Conservation (phyloP, 2,797 vertebrate genomes). For the Microctenopoma stevenorrisi region DNA sequence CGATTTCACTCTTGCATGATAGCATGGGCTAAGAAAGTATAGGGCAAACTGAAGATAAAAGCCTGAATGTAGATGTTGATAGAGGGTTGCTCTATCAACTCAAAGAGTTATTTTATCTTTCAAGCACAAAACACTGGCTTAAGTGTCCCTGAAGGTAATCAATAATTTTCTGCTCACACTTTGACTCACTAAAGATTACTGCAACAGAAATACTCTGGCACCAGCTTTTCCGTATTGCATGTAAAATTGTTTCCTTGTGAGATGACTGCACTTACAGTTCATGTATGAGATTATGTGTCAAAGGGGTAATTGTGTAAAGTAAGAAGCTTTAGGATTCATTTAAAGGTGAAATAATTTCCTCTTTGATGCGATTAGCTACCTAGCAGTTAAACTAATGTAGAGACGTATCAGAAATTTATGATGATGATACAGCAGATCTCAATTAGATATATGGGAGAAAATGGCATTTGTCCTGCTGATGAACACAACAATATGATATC, state of each 20-base stretch:
- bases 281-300: constrained; percentile 51
- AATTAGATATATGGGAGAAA: background rate
- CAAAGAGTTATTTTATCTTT: constrained; percentile 26
- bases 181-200: constrained; percentile 30
- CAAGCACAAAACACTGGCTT: constrained; percentile 15
- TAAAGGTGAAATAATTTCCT: constrained; percentile 33
- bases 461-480: background rate
- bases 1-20: background rate
- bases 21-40: background rate
- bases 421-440: constrained; percentile 1
- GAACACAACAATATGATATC: no score
- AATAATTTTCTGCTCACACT: constrained; percentile 14
- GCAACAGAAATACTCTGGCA: constrained; percentile 16
- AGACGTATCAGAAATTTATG: constrained; percentile 20
- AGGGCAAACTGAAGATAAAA: background rate
- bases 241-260: constrained; percentile 9
- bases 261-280: constrained; percentile 19
- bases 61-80: background rate
- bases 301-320: constrained; percentile 56
- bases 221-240: constrained; percentile 2
- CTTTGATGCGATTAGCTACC: constrained; percentile 41
- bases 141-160: constrained; percentile 25
- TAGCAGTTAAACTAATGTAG: constrained; percentile 39
- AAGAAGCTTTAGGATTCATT: constrained; percentile 42
- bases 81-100: background rate